Conservation (phyloP, 2,888 invertebrate species). For the Mesorhabditis spiculigera region DNA sequence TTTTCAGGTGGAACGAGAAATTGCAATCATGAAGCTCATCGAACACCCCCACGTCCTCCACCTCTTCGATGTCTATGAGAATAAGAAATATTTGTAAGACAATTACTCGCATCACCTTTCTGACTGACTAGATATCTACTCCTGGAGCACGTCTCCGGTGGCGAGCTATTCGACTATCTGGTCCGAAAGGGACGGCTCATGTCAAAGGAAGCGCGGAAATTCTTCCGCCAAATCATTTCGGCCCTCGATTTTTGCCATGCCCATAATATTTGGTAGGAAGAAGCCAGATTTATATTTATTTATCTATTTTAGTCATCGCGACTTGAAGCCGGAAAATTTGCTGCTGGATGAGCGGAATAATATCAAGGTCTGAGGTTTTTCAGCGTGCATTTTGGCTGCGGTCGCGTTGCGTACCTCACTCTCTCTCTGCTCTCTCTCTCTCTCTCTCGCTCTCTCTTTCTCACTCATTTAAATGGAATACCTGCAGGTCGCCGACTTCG, state of each 20-base stretch:
- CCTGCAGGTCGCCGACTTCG: conserved; percentile 86
- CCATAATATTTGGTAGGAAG: conserved; percentile 91
- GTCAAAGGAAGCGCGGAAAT: conserved; percentile 57
- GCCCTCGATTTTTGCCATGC: conserved; percentile 99
- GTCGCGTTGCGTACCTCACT: not conserved
- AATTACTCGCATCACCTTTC: no score
- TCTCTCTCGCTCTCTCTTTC: not conserved
- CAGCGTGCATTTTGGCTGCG: no score
- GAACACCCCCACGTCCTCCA: conserved; percentile 99
- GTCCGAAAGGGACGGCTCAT: conserved; percentile 93
- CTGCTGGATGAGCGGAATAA: conserved; percentile 92
- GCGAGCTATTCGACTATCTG: conserved; percentile 95
- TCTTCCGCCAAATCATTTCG: conserved; percentile 89
- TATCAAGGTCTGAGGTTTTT: conserved; percentile 69
- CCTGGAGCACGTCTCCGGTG: conserved; percentile 96
- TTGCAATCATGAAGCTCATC: conserved; percentile 99
- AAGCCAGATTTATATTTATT: not conserved
- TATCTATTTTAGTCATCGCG: conserved; percentile 78
- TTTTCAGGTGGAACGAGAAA: conserved; percentile 91
- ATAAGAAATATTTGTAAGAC: conserved; percentile 99
- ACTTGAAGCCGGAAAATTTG: conserved; percentile 91
- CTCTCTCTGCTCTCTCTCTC: not conserved
- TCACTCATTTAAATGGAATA: not conserved
- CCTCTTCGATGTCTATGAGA: conserved; percentile 96
- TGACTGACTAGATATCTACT: conserved; percentile 88